These are phyloP conservation scores for Drosophila persimilis DNA, from an alignment of 1,140 invertebrate species.

Conservation along the genomic window DNA sequence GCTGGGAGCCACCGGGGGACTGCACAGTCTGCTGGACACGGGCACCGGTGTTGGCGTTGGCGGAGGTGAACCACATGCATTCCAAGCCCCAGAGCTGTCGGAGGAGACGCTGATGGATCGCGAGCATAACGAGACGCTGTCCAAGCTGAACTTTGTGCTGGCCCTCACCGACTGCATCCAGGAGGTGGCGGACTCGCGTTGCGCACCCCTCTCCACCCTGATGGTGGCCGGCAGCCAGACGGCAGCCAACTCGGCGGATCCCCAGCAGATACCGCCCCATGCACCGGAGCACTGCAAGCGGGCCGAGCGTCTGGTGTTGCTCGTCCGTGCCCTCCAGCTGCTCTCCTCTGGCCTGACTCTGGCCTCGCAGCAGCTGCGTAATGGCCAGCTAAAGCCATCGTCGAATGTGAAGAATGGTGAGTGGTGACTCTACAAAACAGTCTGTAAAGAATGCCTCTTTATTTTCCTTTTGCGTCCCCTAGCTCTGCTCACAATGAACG, in stretches of 20 bases:
- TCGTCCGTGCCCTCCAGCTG: constrained; percentile 95
- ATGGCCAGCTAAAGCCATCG: constrained; percentile 93
- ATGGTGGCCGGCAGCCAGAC: constrained; percentile 81
- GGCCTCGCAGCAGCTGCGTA: constrained; percentile 93
- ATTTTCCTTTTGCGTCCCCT: constrained; percentile 81
- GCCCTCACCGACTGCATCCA: constrained; percentile 95
- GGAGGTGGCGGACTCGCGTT: constrained; percentile 91
- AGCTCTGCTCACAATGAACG: constrained; percentile 95
- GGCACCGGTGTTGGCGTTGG: constrained; percentile 47
- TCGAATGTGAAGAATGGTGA: constrained; percentile 94
- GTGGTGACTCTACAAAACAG: not conserved
- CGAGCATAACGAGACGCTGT: constrained; percentile 96
- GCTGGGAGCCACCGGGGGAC: constrained; percentile 87
- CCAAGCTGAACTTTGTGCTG: constrained; percentile 96
- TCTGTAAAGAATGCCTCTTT: not conserved
- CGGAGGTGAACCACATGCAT: constrained; percentile 87
- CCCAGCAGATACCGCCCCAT: constrained; percentile 82
- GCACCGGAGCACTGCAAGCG: constrained; percentile 85
- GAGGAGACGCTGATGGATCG: constrained; percentile 97
- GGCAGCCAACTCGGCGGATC: constrained; percentile 34
- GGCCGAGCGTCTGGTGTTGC: constrained; percentile 95
- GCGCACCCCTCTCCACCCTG: constrained; percentile 88
- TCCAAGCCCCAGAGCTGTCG: constrained; percentile 94
- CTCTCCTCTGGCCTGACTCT: constrained; percentile 95
- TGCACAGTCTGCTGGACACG: constrained; percentile 85